Percentiles rank a stretch among this genome's conserved stretches.
Conservation (phyloP, 2,113 vertebrate genomes). For the Otolemur garnettii region DNA sequence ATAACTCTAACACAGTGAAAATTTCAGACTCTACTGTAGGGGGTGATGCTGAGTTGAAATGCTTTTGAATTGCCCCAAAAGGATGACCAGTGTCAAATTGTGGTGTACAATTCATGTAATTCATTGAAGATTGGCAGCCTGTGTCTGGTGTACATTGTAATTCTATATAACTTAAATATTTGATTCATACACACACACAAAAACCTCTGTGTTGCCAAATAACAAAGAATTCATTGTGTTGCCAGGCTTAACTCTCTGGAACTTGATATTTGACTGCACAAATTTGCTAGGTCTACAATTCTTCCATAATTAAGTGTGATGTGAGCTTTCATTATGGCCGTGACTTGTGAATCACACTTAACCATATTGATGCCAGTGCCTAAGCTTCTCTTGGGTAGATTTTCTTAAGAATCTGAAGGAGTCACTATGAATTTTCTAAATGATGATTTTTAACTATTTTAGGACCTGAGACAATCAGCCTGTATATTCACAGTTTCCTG, state of each 20-base stretch:
- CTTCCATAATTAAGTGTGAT: not conserved
- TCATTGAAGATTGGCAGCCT: not conserved
- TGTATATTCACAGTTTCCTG: not conserved
- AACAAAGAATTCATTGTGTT: constrained; percentile 44
- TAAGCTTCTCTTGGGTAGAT: constrained; percentile 25
- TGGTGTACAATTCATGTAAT: not conserved
- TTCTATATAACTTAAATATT: constrained; percentile 42
- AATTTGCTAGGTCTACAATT: not conserved
- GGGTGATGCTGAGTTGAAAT: not conserved
- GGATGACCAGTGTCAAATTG: not conserved
- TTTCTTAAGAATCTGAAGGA: constrained; percentile 30
- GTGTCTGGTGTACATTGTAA: not conserved
- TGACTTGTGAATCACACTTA: not conserved
- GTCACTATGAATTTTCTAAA: not conserved
- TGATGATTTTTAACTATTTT: not conserved
- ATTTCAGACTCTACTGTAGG: not conserved
- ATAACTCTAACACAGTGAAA: not conserved
- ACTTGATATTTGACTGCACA: not conserved
- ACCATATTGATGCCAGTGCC: not conserved
- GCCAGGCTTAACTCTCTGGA: not conserved
- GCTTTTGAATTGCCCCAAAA: not conserved
- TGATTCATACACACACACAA: constrained; percentile 36
- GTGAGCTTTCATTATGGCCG: not conserved
- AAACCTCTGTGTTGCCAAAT: not conserved
- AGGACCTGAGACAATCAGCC: not conserved